Conservation (phyloP, 2,888 invertebrate species). For the Pheosia tremula region DNA sequence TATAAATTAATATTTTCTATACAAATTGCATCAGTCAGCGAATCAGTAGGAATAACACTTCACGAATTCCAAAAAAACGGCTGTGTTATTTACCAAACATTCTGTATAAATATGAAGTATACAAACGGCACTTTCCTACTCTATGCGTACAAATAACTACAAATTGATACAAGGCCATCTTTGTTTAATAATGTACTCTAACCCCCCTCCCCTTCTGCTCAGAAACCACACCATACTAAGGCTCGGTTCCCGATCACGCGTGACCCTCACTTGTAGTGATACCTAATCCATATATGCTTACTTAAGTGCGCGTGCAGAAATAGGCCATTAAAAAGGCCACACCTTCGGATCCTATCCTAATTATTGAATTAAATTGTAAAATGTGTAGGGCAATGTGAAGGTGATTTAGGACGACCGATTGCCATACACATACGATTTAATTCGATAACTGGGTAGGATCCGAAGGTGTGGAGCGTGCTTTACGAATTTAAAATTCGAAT, state of each 20-base stretch:
- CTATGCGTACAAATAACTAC: conserved; percentile 22
- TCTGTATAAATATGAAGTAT: conserved; percentile 16
- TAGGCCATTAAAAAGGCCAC: too few species aligned
- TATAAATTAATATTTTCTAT: too few species aligned
- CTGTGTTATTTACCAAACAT: neutral
- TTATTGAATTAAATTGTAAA: too few species aligned
- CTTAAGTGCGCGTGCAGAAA: too few species aligned
- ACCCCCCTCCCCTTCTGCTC: conserved; percentile 12
- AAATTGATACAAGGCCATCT: conserved; percentile 42
- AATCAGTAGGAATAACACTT: neutral
- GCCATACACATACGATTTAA: too few species aligned
- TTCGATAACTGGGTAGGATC: too few species aligned
- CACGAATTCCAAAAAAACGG: neutral
- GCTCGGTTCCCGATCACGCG: neutral
- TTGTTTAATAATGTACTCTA: conserved; percentile 27
- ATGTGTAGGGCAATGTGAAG: too few species aligned
- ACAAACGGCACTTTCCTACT: conserved; percentile 33
- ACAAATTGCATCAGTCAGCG: neutral
- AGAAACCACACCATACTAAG: conserved; percentile 1
- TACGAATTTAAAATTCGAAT: too few species aligned
- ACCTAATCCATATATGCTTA: too few species aligned
- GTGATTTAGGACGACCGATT: too few species aligned
- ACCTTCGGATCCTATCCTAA: too few species aligned
- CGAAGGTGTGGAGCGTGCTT: too few species aligned
- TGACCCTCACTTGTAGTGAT: neutral